Conservation (phyloP, 1,140 invertebrate species). For the Drusus annulatus region DNA sequence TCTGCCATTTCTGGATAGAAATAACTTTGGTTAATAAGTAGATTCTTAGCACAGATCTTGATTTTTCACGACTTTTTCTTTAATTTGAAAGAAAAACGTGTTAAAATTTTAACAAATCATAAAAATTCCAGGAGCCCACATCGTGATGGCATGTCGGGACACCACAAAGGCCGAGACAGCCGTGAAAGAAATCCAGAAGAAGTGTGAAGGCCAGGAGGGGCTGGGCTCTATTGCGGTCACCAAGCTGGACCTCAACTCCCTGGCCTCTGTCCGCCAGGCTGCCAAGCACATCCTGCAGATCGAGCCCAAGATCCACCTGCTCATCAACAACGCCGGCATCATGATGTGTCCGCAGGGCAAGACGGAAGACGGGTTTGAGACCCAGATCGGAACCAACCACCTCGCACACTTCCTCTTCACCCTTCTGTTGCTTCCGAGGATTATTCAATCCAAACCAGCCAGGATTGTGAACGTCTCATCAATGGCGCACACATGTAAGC, state of each 20-base stretch:
- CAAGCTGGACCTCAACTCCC: constrained; percentile 80
- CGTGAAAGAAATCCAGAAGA: constrained; percentile 64
- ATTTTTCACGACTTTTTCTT: too few species aligned
- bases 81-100: too few species aligned
- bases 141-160: constrained; percentile 80
- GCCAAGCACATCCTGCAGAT: constrained; percentile 68
- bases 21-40: too few species aligned
- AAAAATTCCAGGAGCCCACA: constrained; percentile 70
- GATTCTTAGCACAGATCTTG: too few species aligned
- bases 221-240: constrained; percentile 73
- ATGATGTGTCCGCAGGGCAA: constrained; percentile 78
- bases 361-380: constrained; percentile 89
- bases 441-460: constrained; percentile 75
- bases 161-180: constrained; percentile 64
- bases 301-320: constrained; percentile 77
- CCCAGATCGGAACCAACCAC: constrained; percentile 86
- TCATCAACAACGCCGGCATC: constrained; percentile 90
- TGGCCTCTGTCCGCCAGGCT: constrained; percentile 62
- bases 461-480: constrained; percentile 75
- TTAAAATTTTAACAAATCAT: too few species aligned
- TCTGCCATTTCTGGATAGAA: too few species aligned
- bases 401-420: constrained; percentile 89
- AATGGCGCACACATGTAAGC: constrained; percentile 63
- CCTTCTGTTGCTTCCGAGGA: constrained; percentile 81
- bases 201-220: constrained; percentile 66